Evolutionary conservation across 2,888 invertebrate species (phyloP).

Genomic region (Athalia circularis): DNA sequence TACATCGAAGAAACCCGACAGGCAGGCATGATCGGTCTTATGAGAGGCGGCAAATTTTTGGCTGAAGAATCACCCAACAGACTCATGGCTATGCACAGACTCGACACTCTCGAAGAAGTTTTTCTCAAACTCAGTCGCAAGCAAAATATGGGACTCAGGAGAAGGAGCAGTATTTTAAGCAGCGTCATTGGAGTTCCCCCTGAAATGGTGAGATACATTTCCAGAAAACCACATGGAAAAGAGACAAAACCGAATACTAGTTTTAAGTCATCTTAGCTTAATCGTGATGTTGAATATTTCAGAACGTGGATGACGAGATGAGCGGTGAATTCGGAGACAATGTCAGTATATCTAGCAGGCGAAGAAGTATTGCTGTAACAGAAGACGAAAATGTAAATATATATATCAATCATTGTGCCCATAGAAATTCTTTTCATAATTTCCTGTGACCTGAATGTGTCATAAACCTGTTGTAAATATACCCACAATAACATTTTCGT

Average conservation of each 20-base stretch:
- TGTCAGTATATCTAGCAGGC: constrained; percentile 85
- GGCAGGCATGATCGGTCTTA: constrained; percentile 87
- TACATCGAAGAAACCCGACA: constrained; percentile 92
- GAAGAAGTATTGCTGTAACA: constrained; percentile 79
- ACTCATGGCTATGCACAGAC: constrained; percentile 82
- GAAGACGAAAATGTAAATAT: constrained; percentile 60
- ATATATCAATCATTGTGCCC: neutral
- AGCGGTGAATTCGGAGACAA: constrained; percentile 93
- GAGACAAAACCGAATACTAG: neutral
- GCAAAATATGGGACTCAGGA: constrained; percentile 88
- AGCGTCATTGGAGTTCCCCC: constrained; percentile 78
- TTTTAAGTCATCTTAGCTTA: neutral
- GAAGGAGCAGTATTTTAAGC: constrained; percentile 87
- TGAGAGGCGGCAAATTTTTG: constrained; percentile 89
- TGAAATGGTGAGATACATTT: constrained; percentile 66
- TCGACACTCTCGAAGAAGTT: constrained; percentile 86
- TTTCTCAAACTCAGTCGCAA: constrained; percentile 87
- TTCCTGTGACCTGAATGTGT: constrained; percentile 45
- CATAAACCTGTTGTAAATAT: neutral
- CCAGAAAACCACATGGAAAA: neutral
- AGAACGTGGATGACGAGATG: constrained; percentile 78
- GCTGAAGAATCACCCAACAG: constrained; percentile 88
- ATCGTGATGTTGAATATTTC: constrained; percentile 20
- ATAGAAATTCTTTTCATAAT: neutral
- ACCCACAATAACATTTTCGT: neutral